Conservation (phyloP, 2,797 vertebrate genomes). For the Anguilla marmorata region DNA sequence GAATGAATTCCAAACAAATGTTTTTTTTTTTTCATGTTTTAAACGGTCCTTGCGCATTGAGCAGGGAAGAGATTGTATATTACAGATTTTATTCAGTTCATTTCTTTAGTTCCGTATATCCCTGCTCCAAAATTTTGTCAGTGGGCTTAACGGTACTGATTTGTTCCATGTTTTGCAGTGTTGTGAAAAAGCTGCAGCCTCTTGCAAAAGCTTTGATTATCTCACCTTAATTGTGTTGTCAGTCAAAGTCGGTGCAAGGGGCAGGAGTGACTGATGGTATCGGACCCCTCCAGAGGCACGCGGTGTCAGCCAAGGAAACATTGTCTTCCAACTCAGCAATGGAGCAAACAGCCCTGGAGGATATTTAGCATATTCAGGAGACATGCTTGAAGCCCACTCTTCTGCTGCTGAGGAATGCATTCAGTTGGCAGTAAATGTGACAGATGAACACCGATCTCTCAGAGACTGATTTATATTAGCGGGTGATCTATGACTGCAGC, state of each 20-base stretch:
- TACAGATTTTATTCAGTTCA: not conserved
- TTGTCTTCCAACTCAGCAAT: conserved; percentile 9
- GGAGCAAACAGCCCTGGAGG: conserved; percentile 13
- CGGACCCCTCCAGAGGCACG: conserved; percentile 27
- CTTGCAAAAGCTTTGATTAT: not conserved
- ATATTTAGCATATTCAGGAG: conserved; percentile 28
- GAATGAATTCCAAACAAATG: not conserved
- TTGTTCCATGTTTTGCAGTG: not conserved
- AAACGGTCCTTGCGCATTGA: not conserved
- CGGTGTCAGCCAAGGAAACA: conserved; percentile 5
- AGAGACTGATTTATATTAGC: conserved; percentile 39
- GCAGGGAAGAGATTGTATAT: not conserved
- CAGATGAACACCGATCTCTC: conserved; percentile 37
- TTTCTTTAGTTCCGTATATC: not conserved
- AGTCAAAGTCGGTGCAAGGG: conserved; percentile 14
- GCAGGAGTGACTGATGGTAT: conserved; percentile 33
- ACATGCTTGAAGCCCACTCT: conserved; percentile 25
- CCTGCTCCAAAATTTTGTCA: not conserved
- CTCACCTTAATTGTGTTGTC: conserved; percentile 17
- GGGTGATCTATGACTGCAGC: conserved; percentile 36
- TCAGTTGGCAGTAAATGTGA: conserved; percentile 44
- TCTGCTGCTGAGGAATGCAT: conserved; percentile 31
- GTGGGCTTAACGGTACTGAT: not conserved
- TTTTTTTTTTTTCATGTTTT: not conserved
- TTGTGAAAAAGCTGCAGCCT: conserved; percentile 18